These are phyloP conservation scores for Lucilia sericata DNA, from an alignment of 1,140 invertebrate genomes.

Conservation along the genomic window DNA sequence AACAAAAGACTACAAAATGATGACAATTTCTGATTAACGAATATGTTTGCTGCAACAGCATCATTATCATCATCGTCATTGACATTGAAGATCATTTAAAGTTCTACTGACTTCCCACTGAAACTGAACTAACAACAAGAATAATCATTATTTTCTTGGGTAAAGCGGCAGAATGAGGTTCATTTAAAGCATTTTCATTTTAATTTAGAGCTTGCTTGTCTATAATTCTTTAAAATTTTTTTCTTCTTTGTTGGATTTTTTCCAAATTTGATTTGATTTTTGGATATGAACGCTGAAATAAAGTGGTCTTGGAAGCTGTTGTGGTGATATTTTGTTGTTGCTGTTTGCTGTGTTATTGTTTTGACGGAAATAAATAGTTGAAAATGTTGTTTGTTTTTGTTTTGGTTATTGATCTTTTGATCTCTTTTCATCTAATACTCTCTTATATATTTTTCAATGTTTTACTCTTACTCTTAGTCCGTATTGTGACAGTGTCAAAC, in stretches of 20 bases:
- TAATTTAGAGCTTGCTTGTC: slow-evolving; percentile 38
- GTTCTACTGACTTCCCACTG: slow-evolving; percentile 1
- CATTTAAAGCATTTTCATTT: slow-evolving; percentile 32
- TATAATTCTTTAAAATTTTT: background rate
- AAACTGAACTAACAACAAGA: background rate
- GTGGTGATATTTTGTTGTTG: background rate
- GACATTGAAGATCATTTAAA: background rate
- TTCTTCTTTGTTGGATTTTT: background rate
- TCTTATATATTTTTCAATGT: background rate
- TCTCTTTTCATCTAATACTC: slow-evolving; percentile 4
- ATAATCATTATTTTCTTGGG: slow-evolving; percentile 21
- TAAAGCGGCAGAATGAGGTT: background rate
- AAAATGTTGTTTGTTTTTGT: background rate
- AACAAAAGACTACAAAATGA: background rate
- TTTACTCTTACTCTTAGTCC: background rate
- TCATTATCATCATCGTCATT: background rate
- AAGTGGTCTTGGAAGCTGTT: background rate
- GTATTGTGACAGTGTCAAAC: background rate
- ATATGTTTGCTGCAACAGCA: background rate
- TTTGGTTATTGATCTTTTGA: slow-evolving; percentile 17
- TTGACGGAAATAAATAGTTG: background rate
- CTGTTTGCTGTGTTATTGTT: background rate
- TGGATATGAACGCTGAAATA: background rate
- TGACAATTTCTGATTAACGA: slow-evolving; percentile 6
- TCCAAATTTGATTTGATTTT: background rate